Percentiles rank a stretch among this genome's conserved stretches.
Evolutionary conservation across 1,140 invertebrate species (phyloP).

Genomic region (Drosophila nigromelanica): DNA sequence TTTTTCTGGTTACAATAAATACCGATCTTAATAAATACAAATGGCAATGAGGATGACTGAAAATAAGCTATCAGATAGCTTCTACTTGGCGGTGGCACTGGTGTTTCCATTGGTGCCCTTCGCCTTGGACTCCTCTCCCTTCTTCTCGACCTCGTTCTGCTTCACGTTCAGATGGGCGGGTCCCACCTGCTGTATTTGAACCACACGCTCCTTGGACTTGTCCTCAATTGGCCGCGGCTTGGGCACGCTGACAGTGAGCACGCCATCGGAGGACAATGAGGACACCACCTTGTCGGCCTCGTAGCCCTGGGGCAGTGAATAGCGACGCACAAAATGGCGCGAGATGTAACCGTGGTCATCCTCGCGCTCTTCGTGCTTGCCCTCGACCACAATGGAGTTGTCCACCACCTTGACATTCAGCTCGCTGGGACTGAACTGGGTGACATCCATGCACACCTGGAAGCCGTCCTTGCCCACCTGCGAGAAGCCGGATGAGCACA

Average conservation of each 20-base stretch:
- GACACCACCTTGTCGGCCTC: constrained; percentile 87
- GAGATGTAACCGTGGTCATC: constrained; percentile 86
- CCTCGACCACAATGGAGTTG: constrained; percentile 87
- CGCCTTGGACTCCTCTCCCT: neutral
- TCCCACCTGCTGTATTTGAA: constrained; percentile 21
- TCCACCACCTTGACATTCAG: constrained; percentile 90
- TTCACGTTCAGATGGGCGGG: constrained; percentile 17
- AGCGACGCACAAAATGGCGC: constrained; percentile 88
- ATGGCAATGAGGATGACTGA: constrained; percentile 3
- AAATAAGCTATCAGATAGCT: too few relatives aligned
- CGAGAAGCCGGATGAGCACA: constrained; percentile 55
- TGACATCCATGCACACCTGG: constrained; percentile 87
- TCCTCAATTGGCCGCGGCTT: constrained; percentile 81
- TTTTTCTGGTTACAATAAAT: constrained; percentile 12
- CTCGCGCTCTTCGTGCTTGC: constrained; percentile 88
- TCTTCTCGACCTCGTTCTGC: neutral
- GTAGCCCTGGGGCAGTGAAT: constrained; percentile 88
- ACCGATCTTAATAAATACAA: constrained; percentile 14
- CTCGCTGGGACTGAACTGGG: constrained; percentile 90
- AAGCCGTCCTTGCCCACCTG: constrained; percentile 18
- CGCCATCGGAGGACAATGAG: constrained; percentile 89
- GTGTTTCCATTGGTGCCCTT: constrained; percentile 8
- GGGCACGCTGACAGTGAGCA: constrained; percentile 88
- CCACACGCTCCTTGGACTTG: constrained; percentile 49
- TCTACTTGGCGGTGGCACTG: neutral